Evolutionary conservation across 2,113 vertebrate genomes (phyloP).

Genomic region (Columba livia): DNA sequence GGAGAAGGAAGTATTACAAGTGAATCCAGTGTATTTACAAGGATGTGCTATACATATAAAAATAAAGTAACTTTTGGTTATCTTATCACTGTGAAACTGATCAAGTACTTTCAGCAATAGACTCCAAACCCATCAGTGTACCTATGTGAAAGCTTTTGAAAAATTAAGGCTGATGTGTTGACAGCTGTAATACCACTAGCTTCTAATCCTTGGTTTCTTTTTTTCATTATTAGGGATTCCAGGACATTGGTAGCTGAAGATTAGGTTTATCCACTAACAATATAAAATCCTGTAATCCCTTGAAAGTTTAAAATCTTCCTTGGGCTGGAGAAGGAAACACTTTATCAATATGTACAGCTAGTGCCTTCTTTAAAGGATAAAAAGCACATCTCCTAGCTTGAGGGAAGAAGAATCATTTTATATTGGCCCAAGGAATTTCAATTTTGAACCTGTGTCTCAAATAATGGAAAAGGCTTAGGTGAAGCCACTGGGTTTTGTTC

Average conservation of each 20-base stretch:
- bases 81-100: constrained; percentile 41
- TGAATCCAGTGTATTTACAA: background rate
- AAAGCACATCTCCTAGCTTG: constrained; percentile 10
- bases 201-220: constrained; percentile 63
- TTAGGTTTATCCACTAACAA: constrained; percentile 69
- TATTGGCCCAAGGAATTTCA: background rate
- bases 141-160: constrained; percentile 51
- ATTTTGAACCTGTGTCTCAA: background rate
- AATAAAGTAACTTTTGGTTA: constrained; percentile 31
- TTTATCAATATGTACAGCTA: constrained; percentile 64
- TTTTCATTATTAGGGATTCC: constrained; percentile 65
- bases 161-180: constrained; percentile 67
- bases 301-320: constrained; percentile 69
- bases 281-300: constrained; percentile 68
- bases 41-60: background rate
- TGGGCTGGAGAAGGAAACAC: constrained; percentile 32
- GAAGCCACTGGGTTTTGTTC: background rate
- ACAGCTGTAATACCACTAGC: constrained; percentile 50
- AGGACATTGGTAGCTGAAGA: constrained; percentile 54
- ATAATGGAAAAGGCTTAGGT: background rate
- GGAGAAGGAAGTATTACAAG: background rate
- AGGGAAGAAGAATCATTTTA: background rate
- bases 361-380: constrained; percentile 47
- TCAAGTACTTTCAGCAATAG: constrained; percentile 25
- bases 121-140: constrained; percentile 8